A percentile compares a stretch with the other conserved stretches of the same genome.
phyloP scores from a whole-genome alignment of 1,140 invertebrate species.

The Drosophila ananassae region DNA sequence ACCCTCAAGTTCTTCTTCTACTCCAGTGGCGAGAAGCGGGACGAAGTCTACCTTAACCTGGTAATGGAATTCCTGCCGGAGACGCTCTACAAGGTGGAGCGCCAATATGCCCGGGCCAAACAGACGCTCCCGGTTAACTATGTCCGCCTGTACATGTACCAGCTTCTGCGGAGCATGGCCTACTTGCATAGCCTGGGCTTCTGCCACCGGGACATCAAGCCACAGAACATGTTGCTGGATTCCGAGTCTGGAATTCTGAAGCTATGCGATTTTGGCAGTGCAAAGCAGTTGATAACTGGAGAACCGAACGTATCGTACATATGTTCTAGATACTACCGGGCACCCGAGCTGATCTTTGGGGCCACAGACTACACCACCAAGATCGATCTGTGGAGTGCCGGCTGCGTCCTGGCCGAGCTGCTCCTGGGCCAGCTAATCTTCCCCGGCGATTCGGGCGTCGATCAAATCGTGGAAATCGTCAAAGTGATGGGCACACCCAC shows the following conservation, averaged over 20 bases:
- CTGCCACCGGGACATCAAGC: conserved; percentile 99
- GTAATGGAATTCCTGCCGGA: conserved; percentile 99
- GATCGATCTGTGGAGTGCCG: conserved; percentile 99
- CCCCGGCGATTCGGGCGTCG: conserved; percentile 99
- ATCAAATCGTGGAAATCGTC: conserved; percentile 99
- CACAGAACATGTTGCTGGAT: conserved; percentile 98
- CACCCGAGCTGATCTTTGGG: conserved; percentile 99
- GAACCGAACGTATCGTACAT: conserved; percentile 99
- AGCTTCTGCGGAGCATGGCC: conserved; percentile 98
- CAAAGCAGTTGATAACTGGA: conserved; percentile 97
- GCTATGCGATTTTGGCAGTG: conserved; percentile 99
- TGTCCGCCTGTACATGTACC: conserved; percentile 99
- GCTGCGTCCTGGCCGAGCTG: conserved; percentile 99
- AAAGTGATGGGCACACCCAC: conserved; percentile 99
- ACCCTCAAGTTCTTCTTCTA: conserved; percentile 99
- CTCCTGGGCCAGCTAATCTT: conserved; percentile 99
- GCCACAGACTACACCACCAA: conserved; percentile 99
- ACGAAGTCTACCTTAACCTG: conserved; percentile 99
- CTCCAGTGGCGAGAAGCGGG: conserved; percentile 99
- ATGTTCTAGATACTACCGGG: conserved; percentile 99
- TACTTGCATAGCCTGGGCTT: conserved; percentile 99
- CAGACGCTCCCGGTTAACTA: conserved; percentile 99
- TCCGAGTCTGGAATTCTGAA: conserved; percentile 98
- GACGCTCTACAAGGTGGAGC: conserved; percentile 99
- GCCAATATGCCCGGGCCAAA: conserved; percentile 99